Conservation (phyloP, 2,113 vertebrate genomes). For the Ctenomys sociabilis region DNA sequence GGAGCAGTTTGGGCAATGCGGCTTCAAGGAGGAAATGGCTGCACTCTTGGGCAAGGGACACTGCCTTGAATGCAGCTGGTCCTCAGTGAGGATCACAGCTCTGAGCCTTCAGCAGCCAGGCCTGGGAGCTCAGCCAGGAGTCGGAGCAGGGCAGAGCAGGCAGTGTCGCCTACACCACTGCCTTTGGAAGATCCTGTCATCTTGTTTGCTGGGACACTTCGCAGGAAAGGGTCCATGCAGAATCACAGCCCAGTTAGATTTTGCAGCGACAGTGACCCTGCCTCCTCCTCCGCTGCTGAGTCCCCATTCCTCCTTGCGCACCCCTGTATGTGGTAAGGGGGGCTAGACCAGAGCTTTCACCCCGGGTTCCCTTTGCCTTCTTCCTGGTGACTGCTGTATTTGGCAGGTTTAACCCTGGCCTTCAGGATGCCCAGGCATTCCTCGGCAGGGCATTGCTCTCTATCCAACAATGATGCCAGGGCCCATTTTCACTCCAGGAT, state of each 20-base stretch:
- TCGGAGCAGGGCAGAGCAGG: background rate
- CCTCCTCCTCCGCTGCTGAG: background rate
- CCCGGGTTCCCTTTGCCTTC: background rate
- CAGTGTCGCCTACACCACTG: background rate
- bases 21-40: background rate
- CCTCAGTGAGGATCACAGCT: background rate
- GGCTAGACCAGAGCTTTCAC: background rate
- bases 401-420: background rate
- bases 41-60: background rate
- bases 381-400: background rate
- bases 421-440: background rate
- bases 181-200: background rate
- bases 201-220: constrained; percentile 28
- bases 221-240: background rate
- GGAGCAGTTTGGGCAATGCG: background rate
- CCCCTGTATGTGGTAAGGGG: background rate
- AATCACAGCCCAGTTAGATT: background rate
- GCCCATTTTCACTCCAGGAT: background rate
- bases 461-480: background rate
- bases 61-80: too few species aligned
- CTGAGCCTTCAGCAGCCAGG: background rate
- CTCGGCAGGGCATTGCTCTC: background rate
- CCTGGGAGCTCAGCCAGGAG: background rate
- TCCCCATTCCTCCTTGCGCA: background rate
- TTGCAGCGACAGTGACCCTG: background rate